Base-by-base conservation (phyloP, 1,140 invertebrate genomes). In the Bombyx mandarina region DNA sequence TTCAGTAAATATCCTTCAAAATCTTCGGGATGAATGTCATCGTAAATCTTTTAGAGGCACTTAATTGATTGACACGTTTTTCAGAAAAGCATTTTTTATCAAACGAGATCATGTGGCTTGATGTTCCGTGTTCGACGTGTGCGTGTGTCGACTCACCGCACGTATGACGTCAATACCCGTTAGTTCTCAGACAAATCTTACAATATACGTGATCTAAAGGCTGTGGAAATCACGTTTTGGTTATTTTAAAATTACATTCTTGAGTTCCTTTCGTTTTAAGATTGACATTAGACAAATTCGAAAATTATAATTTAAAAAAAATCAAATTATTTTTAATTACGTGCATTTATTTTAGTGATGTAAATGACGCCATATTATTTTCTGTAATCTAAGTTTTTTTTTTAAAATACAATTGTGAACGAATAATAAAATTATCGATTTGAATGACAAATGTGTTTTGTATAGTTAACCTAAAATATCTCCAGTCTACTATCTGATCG, bases 321-420 rank as follows among this genome's bases (percentile, higher is more conserved):
- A 3, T 35, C 26, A 35, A 3, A 35, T 35, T 49, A n/a, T 8
- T 54, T 45, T 22, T 54, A 45, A 26, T 12, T 45, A 54, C 26
- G 45, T 22, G 44, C 43, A 54, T 54, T 54, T 54, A 54, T 54
- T 49, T 49, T 46, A 54, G 44, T 54, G 44, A 54, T 18, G 8
- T 22, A 22, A 49, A 54, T 46, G 42, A 54, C 52, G 53, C 53
- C 53, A 54, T 54, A 54, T 54, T 54, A 54, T 54, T 35, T 54
- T 44, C 18, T 54, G 44, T 54, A 54, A 46, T 54, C 26, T 35
- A 54, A 54, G 53, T 44, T 54, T 46, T 46, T 54, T 54, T 18
- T 22, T 46, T 54, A 10, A 49, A 18, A 12, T 49, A 35, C 26
- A 35, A 35, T 35, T 35, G 26, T 35, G 26, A 35, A 35, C 26